Conservation (phyloP, 2,113 vertebrate species). For the Oplegnathus fasciatus region DNA sequence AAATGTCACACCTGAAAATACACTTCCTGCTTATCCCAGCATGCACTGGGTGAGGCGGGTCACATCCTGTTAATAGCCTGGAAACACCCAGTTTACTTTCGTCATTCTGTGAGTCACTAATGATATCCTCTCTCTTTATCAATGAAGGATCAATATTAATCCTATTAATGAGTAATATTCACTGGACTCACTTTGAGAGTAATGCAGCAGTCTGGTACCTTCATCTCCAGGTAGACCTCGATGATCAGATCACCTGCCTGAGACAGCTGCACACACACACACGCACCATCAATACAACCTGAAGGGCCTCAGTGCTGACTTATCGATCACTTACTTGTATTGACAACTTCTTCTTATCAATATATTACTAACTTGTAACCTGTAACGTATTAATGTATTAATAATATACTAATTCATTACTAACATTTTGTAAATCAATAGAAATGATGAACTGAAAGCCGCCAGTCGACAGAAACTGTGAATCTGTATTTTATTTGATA, state of each 20-base stretch:
- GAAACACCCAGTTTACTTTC: no score
- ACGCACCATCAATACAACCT: background rate
- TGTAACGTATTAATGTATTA: no score
- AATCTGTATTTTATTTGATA: no score
- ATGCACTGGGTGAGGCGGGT: background rate
- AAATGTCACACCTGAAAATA: constrained; percentile 14
- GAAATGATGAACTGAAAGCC: no score
- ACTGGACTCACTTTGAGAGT: constrained; percentile 91
- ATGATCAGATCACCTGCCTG: constrained; percentile 98
- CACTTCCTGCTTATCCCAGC: background rate
- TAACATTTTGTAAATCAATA: no score
- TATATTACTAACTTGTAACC: no score
- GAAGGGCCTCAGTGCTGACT: background rate
- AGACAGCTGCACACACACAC: constrained; percentile 86
- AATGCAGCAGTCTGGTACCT: constrained; percentile 93
- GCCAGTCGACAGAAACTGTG: no score
- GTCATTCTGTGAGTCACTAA: background rate
- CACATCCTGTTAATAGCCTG: no score
- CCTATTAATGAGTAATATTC: background rate
- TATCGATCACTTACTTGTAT: no score
- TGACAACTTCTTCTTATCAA: no score
- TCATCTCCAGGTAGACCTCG: constrained; percentile 95
- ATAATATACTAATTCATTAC: no score
- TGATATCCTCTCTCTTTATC: background rate
- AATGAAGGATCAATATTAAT: background rate